These are phyloP conservation scores for Trichosurus vulpecula DNA, from an alignment of 2,797 vertebrate species.

Conservation along the genomic window DNA sequence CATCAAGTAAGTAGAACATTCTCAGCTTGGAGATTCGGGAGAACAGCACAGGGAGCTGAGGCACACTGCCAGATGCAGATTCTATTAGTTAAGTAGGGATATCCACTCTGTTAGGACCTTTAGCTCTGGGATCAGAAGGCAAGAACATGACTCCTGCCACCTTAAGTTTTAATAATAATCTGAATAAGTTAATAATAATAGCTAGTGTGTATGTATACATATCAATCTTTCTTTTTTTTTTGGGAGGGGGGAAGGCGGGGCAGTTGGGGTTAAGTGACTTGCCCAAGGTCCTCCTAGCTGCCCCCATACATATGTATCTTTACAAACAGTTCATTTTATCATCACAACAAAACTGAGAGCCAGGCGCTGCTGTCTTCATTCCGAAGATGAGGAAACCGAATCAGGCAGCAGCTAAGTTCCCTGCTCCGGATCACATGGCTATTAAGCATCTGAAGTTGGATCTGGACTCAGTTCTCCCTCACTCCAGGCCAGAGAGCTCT, in stretches of 20 bases:
- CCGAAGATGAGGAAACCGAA: neutral
- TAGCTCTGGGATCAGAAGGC: neutral
- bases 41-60: neutral
- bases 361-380: neutral
- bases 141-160: slow-evolving; percentile 2
- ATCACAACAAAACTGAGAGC: neutral
- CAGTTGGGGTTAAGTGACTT: too few species aligned
- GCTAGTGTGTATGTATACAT: neutral
- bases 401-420: neutral
- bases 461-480: neutral
- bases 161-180: neutral
- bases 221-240: too few species aligned
- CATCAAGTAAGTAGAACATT: neutral
- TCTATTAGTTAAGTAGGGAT: neutral
- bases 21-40: slow-evolving; percentile 10
- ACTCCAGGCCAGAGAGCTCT: neutral
- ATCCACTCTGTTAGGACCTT: neutral
- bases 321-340: neutral
- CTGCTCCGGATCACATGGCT: neutral
- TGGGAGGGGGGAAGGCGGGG: too few species aligned
- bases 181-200: neutral
- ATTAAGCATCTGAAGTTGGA: neutral
- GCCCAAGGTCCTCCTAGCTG: too few species aligned
- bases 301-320: neutral
- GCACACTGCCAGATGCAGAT: neutral